These are phyloP conservation scores for Gadus macrocephalus DNA, from an alignment of 2,113 vertebrate species.

Conservation along the genomic window DNA sequence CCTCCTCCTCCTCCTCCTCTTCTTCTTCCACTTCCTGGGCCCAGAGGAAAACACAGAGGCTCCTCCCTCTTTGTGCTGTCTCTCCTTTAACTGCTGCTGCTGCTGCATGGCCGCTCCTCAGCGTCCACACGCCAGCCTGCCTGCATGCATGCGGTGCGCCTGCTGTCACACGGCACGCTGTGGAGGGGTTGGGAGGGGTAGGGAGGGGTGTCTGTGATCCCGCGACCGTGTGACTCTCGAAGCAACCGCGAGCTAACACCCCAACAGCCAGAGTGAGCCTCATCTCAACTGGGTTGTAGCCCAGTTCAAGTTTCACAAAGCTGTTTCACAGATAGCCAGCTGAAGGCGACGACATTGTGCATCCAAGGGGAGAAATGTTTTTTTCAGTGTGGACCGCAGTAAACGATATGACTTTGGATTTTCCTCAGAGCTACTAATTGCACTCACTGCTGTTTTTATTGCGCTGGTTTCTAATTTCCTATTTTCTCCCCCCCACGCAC, in stretches of 20 bases:
- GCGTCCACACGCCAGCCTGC: constrained; percentile 19
- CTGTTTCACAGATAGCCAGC: too few relatives aligned
- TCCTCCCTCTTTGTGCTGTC: constrained; percentile 53
- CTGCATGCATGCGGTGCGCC: constrained; percentile 54
- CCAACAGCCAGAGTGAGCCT: too few relatives aligned
- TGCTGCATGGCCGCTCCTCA: constrained; percentile 45
- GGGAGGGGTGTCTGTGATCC: too few relatives aligned
- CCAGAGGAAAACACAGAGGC: constrained; percentile 59
- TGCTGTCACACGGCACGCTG: constrained; percentile 23
- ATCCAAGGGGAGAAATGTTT: too few relatives aligned
- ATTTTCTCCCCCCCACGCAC: constrained; percentile 22
- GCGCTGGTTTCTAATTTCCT: constrained; percentile 24
- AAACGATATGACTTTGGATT: not conserved
- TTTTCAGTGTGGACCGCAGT: not conserved
- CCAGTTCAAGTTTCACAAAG: too few relatives aligned
- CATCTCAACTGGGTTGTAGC: too few relatives aligned
- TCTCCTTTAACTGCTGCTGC: constrained; percentile 39
- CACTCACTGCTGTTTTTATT: constrained; percentile 37
- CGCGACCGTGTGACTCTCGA: too few relatives aligned
- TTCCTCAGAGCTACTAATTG: constrained; percentile 50
- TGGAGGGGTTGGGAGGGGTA: too few relatives aligned
- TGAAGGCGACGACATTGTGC: too few relatives aligned
- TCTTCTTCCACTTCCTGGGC: constrained; percentile 49
- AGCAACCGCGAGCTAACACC: too few relatives aligned
- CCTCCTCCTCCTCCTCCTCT: too few relatives aligned